Percentiles rank a stretch among this genome's conserved stretches.
These are phyloP conservation scores for Gymnosoma rotundatum DNA, from an alignment of 2,888 invertebrate species.

Conservation along the genomic window DNA sequence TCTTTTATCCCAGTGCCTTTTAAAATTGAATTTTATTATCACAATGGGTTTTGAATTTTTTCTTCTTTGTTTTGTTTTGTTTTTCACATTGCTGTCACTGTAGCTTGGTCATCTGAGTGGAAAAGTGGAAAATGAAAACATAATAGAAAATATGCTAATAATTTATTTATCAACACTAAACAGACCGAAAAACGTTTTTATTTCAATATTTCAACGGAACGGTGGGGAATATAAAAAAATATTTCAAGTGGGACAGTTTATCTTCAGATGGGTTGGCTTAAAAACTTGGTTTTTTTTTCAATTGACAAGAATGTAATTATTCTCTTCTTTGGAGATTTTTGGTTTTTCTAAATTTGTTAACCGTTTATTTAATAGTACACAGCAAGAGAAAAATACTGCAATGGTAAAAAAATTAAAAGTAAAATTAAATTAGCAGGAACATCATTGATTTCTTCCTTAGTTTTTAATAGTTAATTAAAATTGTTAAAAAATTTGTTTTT, in stretches of 20 bases:
- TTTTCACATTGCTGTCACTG: constrained; percentile 34
- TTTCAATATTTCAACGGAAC: constrained; percentile 4
- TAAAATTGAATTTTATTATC: constrained; percentile 36
- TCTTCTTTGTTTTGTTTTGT: too few relatives aligned
- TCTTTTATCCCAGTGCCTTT: constrained; percentile 8
- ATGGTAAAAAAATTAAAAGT: neutral
- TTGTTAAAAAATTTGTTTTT: too few relatives aligned
- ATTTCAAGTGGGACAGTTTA: constrained; percentile 14
- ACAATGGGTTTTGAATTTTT: neutral
- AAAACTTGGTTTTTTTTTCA: constrained; percentile 22
- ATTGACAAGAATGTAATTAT: constrained; percentile 1
- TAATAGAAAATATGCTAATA: constrained; percentile 74
- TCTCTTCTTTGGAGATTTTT: neutral
- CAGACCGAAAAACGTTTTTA: constrained; percentile 64
- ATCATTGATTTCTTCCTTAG: too few relatives aligned
- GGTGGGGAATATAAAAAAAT: constrained; percentile 18
- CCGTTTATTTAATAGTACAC: neutral
- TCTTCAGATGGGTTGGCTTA: constrained; percentile 11
- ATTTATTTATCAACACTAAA: constrained; percentile 74
- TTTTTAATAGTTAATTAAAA: too few relatives aligned
- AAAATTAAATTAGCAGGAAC: neutral
- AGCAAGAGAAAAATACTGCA: too few relatives aligned
- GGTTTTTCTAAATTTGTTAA: neutral
- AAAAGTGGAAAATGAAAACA: constrained; percentile 74
- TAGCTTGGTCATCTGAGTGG: constrained; percentile 72